Base-by-base conservation (phyloP, 1,140 invertebrate genomes). In the Drosophila gunungcola region DNA sequence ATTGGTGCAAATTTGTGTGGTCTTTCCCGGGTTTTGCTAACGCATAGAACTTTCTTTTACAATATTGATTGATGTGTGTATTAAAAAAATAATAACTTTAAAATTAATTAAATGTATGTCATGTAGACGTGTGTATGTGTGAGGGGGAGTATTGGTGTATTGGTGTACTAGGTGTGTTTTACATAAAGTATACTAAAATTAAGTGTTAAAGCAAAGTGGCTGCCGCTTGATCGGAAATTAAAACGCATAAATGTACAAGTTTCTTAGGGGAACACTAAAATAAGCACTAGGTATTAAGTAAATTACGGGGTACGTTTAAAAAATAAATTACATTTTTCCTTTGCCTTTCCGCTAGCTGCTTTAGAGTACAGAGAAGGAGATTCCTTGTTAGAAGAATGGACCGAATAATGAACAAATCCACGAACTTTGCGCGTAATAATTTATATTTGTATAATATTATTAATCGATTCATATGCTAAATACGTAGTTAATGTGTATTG, bases 51-150 rank as follows among this genome's bases (percentile, higher is more conserved):
- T 73, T 77, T 67, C 65, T 72, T 61, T 78, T 78, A 84, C 78
- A 86, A 78, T 74, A 70, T 79, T 65, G 61, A 72, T 78, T 42
- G 41, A 60, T 52, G 78, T 58, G 49, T 60, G 56, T 69, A 61
- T 81, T 83, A 83, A 83, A 85, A 72, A 85, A 76, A 76, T 81
- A 85, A 85, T 85, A 85, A 88, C 83, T 88, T 85, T 88, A 85
- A 88, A 86, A 73, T 74, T 81, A 86, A 82, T 82, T 80, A 84
- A 68, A 68, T 85, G 45, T 68, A 61, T 63, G 60, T 80, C 58
- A 73, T 77, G 63, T 85, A 73, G 75, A 76, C 72, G 65, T 68
- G 63, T 70, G 64, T 69, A 27, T 63, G 13, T 70, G 41, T 69
- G 34, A 12, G 29, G 29, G 27, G 54, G 60, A 72, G 29, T 61